Percentiles rank a stretch among this genome's conserved stretches.
Conservation (phyloP, 2,113 vertebrate genomes). For the Patagioenas fasciata region DNA sequence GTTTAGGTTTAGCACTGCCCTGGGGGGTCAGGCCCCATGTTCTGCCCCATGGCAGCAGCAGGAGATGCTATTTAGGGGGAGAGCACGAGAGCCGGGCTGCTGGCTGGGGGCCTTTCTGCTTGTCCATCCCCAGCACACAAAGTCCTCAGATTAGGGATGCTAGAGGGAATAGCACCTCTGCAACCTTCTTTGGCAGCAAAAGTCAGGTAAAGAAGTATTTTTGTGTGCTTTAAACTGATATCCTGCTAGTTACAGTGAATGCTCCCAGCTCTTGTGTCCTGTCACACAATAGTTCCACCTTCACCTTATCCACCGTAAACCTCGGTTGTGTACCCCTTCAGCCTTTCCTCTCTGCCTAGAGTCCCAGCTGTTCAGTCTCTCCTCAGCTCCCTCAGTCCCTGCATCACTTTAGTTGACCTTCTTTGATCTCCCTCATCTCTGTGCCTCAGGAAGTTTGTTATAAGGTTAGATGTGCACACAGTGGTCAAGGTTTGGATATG, state of each 20-base stretch:
- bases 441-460: background rate
- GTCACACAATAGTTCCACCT: background rate
- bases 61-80: background rate
- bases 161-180: background rate
- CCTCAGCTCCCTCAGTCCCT: background rate
- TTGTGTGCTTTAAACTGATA: background rate
- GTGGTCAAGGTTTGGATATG: background rate
- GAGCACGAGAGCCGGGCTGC: accelerated
- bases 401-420: background rate
- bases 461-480: background rate
- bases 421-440: background rate
- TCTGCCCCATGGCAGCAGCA: background rate
- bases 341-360: background rate
- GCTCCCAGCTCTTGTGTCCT: background rate
- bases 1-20: background rate
- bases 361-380: background rate
- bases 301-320: background rate
- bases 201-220: background rate
- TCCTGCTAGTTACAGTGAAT: background rate
- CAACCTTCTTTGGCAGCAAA: background rate
- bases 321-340: background rate
- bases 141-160: background rate
- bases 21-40: background rate
- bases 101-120: background rate
- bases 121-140: accelerated